Percentiles rank a stretch among this genome's conserved stretches.
phyloP scores from a whole-genome alignment of 2,113 vertebrate genomes.

The Agelaius tricolor region DNA sequence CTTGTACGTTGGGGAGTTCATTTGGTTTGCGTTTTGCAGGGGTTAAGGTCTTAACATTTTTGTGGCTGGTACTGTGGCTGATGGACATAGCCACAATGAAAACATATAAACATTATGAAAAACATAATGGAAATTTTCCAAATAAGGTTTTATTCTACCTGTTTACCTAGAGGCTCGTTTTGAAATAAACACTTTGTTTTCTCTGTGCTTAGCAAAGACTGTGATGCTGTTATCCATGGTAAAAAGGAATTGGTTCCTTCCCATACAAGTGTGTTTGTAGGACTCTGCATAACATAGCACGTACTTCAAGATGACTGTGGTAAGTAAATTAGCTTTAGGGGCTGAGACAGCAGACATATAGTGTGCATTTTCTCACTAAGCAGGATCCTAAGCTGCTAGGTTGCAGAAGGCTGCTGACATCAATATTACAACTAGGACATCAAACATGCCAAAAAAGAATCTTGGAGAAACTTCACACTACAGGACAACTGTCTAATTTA shows the following conservation, averaged over 20 bases:
- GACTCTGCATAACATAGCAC: not conserved
- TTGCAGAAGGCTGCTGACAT: not conserved
- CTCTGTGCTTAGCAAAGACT: not conserved
- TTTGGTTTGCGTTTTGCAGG: not conserved
- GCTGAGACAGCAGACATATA: not conserved
- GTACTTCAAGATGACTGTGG: not conserved
- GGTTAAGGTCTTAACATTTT: not conserved
- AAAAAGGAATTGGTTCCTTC: not conserved
- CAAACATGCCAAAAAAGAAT: not conserved
- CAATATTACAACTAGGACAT: not conserved
- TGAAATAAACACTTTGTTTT: not conserved
- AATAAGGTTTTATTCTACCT: not conserved
- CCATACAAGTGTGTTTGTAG: not conserved
- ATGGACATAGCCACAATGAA: not conserved
- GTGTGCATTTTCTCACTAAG: not conserved
- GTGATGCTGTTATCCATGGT: fast-evolving
- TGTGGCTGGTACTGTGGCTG: not conserved
- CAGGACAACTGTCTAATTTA: not conserved
- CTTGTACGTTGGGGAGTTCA: not conserved
- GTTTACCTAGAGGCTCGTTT: not conserved
- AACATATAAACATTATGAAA: not conserved
- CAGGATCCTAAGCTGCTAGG: not conserved
- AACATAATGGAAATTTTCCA: not conserved
- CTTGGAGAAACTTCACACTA: not conserved
- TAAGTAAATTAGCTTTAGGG: not conserved